Conservation (phyloP, 2,888 invertebrate genomes). For the Dascillus cervinus region DNA sequence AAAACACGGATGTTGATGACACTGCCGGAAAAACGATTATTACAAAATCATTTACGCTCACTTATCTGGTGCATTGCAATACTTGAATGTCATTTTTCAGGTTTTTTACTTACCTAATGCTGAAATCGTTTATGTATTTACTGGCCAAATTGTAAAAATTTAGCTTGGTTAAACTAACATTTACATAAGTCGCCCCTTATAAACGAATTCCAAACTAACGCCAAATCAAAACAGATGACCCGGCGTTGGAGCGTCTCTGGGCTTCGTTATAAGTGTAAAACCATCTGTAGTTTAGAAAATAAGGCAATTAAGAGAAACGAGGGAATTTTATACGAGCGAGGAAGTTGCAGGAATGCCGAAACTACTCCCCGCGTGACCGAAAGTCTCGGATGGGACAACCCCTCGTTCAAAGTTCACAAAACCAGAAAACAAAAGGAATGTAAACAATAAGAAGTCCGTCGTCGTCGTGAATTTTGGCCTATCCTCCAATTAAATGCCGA, state of each 20-base stretch:
- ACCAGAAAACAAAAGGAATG: conserved; percentile 31
- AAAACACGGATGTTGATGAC: too few relatives aligned
- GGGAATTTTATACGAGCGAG: conserved; percentile 11
- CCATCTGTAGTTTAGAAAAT: conserved; percentile 10
- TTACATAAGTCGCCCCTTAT: too few relatives aligned
- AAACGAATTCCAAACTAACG: conserved; percentile 7
- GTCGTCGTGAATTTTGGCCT: conserved; percentile 26
- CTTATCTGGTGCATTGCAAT: too few relatives aligned
- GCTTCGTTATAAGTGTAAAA: conserved; percentile 9
- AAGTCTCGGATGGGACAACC: too few relatives aligned
- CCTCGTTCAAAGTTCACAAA: conserved; percentile 26
- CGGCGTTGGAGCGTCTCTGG: conserved; percentile 8
- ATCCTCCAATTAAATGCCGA: conserved; percentile 37
- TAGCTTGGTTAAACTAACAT: too few relatives aligned
- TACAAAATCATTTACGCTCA: too few relatives aligned
- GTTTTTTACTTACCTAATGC: too few relatives aligned
- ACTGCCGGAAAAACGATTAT: too few relatives aligned
- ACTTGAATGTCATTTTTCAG: too few relatives aligned
- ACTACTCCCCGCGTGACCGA: conserved; percentile 17
- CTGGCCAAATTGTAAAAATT: too few relatives aligned
- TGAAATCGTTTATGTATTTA: too few relatives aligned
- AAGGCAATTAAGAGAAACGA: conserved; percentile 21
- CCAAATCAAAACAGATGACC: conserved; percentile 13
- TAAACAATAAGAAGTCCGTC: conserved; percentile 38
- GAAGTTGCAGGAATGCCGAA: conserved; percentile 18